Conservation (phyloP, 2,113 vertebrate species). For the Cryptoleucopteryx plumbea region DNA sequence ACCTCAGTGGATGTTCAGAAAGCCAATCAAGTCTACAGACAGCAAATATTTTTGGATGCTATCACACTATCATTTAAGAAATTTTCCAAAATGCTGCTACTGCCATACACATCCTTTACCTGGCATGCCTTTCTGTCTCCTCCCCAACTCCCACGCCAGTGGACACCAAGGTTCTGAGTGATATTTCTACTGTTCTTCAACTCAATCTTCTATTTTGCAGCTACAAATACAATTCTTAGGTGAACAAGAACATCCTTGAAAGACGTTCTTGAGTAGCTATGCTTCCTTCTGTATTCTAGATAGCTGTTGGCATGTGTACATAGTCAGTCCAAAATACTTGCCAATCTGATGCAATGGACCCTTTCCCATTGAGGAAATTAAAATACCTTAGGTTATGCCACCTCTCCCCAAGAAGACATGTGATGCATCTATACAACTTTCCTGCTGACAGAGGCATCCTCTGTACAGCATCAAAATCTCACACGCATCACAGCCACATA, state of each 20-base stretch:
- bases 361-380: neutral
- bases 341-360: neutral
- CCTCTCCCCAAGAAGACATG: neutral
- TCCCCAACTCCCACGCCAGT: accelerated
- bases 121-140: neutral
- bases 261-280: neutral
- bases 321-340: neutral
- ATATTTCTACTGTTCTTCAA: neutral
- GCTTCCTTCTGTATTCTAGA: neutral
- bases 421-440: neutral
- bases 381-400: neutral
- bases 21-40: neutral
- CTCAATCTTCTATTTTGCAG: neutral
- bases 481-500: neutral
- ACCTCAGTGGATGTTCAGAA: accelerated
- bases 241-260: neutral
- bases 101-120: neutral
- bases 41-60: neutral
- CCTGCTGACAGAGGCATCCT: neutral
- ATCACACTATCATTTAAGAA: neutral
- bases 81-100: neutral
- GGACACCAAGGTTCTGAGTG: neutral
- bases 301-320: neutral
- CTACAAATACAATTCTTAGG: neutral
- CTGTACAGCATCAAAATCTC: neutral